These are phyloP conservation scores for Brachymystax lenok DNA, from an alignment of 2,797 vertebrate species.

Conservation along the genomic window DNA sequence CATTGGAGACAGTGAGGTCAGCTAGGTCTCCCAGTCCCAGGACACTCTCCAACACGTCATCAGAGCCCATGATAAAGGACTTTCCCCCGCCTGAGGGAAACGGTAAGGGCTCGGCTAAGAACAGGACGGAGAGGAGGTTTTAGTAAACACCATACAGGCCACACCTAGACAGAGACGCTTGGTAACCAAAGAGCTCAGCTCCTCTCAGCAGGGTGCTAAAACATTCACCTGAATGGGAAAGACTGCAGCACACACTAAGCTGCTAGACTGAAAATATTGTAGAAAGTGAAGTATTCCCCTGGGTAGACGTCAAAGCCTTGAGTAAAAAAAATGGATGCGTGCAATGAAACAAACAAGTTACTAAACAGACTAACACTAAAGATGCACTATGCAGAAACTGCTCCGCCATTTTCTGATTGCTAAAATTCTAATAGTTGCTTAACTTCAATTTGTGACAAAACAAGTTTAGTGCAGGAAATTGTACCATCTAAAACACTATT, in stretches of 20 bases:
- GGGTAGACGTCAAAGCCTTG: too few species aligned
- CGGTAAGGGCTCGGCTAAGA: constrained; percentile 91
- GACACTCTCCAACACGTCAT: constrained; percentile 94
- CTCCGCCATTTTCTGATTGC: too few species aligned
- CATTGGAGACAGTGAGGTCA: constrained; percentile 97
- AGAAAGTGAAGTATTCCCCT: too few species aligned
- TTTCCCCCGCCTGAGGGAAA: constrained; percentile 93
- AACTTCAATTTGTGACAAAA: too few species aligned
- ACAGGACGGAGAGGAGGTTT: constrained; percentile 23
- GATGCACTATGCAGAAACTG: too few species aligned
- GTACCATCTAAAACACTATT: too few species aligned
- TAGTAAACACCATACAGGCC: not conserved
- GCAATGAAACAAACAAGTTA: too few species aligned
- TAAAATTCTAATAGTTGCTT: too few species aligned
- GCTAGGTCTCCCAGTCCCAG: constrained; percentile 96
- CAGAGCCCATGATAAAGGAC: constrained; percentile 95
- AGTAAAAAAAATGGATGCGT: too few species aligned
- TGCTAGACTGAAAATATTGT: too few species aligned
- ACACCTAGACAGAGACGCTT: not conserved
- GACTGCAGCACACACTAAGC: not conserved
- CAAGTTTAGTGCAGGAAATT: too few species aligned
- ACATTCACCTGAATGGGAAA: not conserved
- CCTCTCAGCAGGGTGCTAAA: not conserved
- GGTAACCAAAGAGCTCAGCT: not conserved
- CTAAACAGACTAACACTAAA: too few species aligned